phyloP scores from a whole-genome alignment of 2,797 vertebrate species.

The Ataeniobius toweri region DNA sequence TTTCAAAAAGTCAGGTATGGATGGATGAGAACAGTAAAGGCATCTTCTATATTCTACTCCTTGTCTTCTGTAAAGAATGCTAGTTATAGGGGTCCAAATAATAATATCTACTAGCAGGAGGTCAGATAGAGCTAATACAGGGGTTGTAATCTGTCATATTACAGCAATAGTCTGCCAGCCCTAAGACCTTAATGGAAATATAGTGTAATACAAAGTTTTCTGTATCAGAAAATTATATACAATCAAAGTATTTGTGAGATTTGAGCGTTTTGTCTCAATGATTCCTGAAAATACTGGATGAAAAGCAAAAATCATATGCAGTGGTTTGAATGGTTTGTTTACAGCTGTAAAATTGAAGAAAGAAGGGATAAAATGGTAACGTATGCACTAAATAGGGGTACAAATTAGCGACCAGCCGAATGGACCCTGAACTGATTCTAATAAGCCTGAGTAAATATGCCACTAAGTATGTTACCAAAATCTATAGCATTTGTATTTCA shows the following conservation, averaged over 20 bases:
- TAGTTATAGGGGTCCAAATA: not conserved
- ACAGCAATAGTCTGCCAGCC: not conserved
- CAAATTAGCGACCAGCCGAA: not conserved
- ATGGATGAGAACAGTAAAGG: not conserved
- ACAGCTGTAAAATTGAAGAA: not conserved
- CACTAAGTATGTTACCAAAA: not conserved
- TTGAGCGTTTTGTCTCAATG: not conserved
- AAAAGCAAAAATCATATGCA: not conserved
- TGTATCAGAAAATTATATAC: not conserved
- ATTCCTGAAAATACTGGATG: not conserved
- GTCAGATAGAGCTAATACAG: not conserved
- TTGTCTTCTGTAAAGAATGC: too few relatives aligned
- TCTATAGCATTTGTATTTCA: not conserved
- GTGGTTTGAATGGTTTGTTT: not conserved
- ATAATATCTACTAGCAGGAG: not conserved
- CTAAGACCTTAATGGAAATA: not conserved
- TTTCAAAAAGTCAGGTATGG: not conserved
- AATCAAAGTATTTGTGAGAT: not conserved
- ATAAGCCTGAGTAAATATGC: not conserved
- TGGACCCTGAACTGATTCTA: not conserved
- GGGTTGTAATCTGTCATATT: not conserved
- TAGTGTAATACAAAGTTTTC: not conserved
- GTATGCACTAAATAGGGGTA: not conserved
- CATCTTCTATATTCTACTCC: not conserved
- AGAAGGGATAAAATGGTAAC: not conserved